phyloP scores from a whole-genome alignment of 1,140 invertebrate genomes.

The Mactra quadrangularis region DNA sequence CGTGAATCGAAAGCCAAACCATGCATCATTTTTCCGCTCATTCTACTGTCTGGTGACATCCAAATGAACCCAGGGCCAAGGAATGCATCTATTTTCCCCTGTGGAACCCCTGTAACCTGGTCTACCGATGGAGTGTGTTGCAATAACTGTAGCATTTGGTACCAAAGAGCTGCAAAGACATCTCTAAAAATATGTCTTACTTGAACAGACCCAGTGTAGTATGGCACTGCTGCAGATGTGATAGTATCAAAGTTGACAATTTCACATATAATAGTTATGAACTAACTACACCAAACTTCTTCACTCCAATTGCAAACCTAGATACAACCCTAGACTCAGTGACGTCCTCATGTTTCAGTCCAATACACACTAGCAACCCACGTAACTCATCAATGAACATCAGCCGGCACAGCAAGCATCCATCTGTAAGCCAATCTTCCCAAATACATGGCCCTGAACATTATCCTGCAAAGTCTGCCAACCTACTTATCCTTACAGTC shows the following conservation, averaged over 20 bases:
- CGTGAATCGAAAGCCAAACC: background rate
- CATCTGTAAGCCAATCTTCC: no score
- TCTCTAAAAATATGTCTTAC: conserved; percentile 11
- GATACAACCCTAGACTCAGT: background rate
- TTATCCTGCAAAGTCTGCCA: background rate
- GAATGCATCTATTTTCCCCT: conserved; percentile 10
- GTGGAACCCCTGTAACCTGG: conserved; percentile 15
- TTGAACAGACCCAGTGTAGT: background rate
- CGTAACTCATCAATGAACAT: background rate
- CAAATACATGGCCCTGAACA: no score
- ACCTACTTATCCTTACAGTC: conserved; percentile 13
- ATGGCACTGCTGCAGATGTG: conserved; percentile 20
- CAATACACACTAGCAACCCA: conserved; percentile 15
- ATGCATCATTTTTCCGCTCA: background rate
- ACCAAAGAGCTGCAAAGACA: conserved; percentile 18
- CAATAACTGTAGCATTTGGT: conserved; percentile 26
- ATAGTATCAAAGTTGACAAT: conserved; percentile 4
- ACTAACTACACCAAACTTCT: background rate
- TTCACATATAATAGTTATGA: conserved; percentile 26
- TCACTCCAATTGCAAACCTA: background rate
- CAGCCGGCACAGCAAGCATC: no score
- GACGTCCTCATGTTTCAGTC: conserved; percentile 25
- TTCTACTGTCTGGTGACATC: conserved; percentile 27
- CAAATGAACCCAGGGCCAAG: conserved; percentile 3
- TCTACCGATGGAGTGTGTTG: conserved; percentile 1